Conservation (phyloP, 2,797 vertebrate species). For the Peromyscus aztecus region DNA sequence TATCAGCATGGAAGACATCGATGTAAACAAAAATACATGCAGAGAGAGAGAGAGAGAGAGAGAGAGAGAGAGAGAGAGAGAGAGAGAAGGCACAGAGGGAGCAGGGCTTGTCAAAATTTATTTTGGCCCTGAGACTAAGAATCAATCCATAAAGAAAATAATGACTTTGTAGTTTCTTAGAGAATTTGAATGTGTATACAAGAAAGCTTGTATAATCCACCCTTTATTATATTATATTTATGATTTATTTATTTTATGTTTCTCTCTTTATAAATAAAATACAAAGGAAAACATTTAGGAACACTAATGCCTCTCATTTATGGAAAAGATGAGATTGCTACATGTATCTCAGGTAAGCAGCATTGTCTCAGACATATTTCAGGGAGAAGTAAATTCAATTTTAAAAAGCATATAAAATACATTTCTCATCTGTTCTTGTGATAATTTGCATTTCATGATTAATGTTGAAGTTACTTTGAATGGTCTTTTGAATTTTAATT, state of each 20-base stretch:
- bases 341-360: neutral
- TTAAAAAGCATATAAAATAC: neutral
- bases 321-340: neutral
- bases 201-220: neutral
- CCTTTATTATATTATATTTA: neutral
- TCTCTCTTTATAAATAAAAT: conserved; percentile 44
- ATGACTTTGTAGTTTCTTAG: neutral
- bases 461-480: conserved; percentile 29
- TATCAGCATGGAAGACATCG: neutral
- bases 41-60: neutral
- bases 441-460: neutral
- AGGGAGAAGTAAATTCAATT: neutral
- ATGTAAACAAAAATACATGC: neutral
- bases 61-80: neutral
- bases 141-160: neutral
- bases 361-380: neutral
- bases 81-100: neutral
- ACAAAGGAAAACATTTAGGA: neutral
- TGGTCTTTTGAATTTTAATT: conserved; percentile 12
- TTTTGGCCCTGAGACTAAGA: neutral
- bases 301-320: neutral
- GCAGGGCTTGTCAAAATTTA: neutral
- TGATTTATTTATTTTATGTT: neutral
- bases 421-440: neutral
- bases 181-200: neutral